Evolutionary conservation across 2,888 invertebrate species (phyloP).

Genomic region (Perdita meconis): DNA sequence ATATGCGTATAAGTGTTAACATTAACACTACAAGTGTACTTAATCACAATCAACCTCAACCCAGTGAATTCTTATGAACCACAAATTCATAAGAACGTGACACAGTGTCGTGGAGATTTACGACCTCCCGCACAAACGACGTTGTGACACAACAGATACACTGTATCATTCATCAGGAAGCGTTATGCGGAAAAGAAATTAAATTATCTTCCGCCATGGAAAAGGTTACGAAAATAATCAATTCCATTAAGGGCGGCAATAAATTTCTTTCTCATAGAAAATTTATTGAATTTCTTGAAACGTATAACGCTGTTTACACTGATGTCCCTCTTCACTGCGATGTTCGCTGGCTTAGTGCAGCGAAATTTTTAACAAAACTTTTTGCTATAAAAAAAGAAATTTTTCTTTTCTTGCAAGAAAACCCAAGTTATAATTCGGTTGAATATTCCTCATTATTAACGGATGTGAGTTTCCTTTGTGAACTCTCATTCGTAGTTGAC

Average conservation of each 20-base stretch:
- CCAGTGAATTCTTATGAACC: too few relatives aligned
- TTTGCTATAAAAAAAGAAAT: slow-evolving; percentile 17
- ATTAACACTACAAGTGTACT: too few relatives aligned
- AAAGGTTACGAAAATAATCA: slow-evolving; percentile 10
- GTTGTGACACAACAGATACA: too few relatives aligned
- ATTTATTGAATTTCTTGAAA: slow-evolving; percentile 15
- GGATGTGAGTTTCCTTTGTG: too few relatives aligned
- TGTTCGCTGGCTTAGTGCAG: slow-evolving; percentile 22
- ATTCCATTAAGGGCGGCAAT: slow-evolving; percentile 9
- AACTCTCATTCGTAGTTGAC: too few relatives aligned
- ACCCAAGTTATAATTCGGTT: background rate
- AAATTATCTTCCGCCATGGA: slow-evolving; percentile 17
- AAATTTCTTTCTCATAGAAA: slow-evolving; percentile 2
- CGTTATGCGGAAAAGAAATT: slow-evolving; percentile 16
- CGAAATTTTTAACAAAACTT: background rate
- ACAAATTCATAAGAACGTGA: too few relatives aligned
- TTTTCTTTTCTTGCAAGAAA: background rate
- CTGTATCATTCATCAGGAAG: slow-evolving; percentile 30
- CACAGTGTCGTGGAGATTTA: too few relatives aligned
- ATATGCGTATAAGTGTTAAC: too few relatives aligned
- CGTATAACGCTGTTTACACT: background rate
- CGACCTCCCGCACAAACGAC: too few relatives aligned
- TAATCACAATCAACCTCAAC: too few relatives aligned
- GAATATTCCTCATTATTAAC: too few relatives aligned
- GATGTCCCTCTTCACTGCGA: slow-evolving; percentile 4